phyloP scores from a whole-genome alignment of 2,113 vertebrate genomes.

The Larimichthys polyactis region DNA sequence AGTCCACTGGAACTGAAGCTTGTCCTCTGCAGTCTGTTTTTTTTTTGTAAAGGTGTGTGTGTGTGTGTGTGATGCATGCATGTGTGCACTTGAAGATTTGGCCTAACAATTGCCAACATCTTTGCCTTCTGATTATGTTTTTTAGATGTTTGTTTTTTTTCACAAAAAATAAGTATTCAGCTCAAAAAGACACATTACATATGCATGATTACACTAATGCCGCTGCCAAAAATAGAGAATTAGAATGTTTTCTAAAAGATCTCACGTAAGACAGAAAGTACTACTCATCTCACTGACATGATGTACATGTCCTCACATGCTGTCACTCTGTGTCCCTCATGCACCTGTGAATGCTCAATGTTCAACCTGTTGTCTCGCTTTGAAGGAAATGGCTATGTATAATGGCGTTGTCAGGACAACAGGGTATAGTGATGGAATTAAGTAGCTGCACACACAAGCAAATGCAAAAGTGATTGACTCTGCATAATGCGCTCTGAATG shows the following conservation, averaged over 20 bases:
- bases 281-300: background rate
- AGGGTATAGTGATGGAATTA: slow-evolving; percentile 51
- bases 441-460: slow-evolving; percentile 52
- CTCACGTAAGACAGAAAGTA: background rate
- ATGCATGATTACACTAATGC: background rate
- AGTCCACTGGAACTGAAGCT: slow-evolving; percentile 50
- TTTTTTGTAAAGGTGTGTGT: background rate
- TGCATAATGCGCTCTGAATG: slow-evolving; percentile 47
- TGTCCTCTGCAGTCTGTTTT: slow-evolving; percentile 27
- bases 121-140: background rate
- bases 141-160: slow-evolving; percentile 1
- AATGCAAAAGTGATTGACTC: slow-evolving; percentile 66
- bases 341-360: slow-evolving; percentile 19
- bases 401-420: slow-evolving; percentile 73
- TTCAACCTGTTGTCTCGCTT: slow-evolving; percentile 36
- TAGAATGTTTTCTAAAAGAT: background rate
- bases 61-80: background rate
- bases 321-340: background rate
- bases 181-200: background rate
- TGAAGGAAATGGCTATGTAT: slow-evolving; percentile 45
- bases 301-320: background rate
- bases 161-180: background rate
- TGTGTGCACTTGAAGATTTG: slow-evolving; percentile 2
- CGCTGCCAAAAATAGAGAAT: background rate
- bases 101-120: background rate